Percentiles rank a stretch among this genome's conserved stretches.
phyloP scores from a whole-genome alignment of 2,113 vertebrate genomes.

The Oreamnos americanus region DNA sequence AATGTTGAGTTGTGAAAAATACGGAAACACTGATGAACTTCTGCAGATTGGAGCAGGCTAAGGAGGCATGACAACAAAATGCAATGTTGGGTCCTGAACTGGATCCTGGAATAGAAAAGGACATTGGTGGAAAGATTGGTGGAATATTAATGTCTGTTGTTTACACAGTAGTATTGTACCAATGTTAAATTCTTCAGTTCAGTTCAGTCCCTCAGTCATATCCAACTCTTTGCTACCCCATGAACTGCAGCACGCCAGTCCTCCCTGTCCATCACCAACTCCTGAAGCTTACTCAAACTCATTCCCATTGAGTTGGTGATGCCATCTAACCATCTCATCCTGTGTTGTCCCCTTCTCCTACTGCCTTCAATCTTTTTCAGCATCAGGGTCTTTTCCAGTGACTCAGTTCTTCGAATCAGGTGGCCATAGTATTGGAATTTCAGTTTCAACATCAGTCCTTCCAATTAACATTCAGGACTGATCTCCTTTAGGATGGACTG shows the following conservation, averaged over 20 bases:
- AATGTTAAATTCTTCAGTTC: not conserved
- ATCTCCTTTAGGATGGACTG: not conserved
- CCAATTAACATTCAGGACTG: not conserved
- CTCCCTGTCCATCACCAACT: not conserved
- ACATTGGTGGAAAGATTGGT: not conserved
- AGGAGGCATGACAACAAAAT: not conserved
- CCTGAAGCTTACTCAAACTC: not conserved
- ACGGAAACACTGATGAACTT: not conserved
- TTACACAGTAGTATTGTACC: not conserved
- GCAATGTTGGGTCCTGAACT: not conserved
- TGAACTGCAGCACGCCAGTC: not conserved
- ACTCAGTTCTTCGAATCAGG: not conserved
- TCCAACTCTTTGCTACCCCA: not conserved
- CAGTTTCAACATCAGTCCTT: not conserved
- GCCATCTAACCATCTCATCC: not conserved
- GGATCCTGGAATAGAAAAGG: not conserved
- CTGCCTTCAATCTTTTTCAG: not conserved
- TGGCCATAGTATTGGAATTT: not conserved
- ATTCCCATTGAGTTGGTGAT: not conserved
- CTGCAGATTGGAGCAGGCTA: not conserved
- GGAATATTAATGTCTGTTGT: not conserved
- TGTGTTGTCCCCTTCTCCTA: not conserved
- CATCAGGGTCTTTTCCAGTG: not conserved
- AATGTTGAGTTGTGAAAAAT: not conserved
- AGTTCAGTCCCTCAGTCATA: not conserved